phyloP scores from a whole-genome alignment of 2,888 invertebrate genomes.

The Epirrhoe alternata region DNA sequence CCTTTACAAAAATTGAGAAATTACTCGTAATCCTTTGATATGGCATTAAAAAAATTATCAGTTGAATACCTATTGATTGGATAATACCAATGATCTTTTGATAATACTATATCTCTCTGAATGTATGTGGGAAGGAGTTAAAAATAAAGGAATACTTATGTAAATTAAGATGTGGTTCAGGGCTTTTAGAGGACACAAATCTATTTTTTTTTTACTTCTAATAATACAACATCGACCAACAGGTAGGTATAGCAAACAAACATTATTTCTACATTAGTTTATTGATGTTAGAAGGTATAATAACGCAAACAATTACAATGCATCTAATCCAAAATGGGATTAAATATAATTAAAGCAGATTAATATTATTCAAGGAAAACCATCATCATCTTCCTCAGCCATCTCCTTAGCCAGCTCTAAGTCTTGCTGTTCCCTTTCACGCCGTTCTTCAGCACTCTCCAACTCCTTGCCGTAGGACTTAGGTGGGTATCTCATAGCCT shows the following conservation, averaged over 20 bases:
- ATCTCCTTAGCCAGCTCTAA: conserved; percentile 99
- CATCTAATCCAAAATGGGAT: conserved; percentile 49
- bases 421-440: conserved; percentile 99
- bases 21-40: no score
- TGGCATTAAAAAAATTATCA: no score
- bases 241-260: conserved; percentile 10
- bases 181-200: no score
- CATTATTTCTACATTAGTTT: conserved; percentile 30
- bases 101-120: no score
- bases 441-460: conserved; percentile 97
- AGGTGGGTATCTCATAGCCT: conserved; percentile 99
- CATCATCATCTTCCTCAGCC: conserved; percentile 99
- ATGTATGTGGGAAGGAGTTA: no score
- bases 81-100: no score
- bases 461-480: conserved; percentile 99
- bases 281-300: conserved; percentile 38
- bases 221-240: not conserved
- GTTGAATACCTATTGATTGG: no score
- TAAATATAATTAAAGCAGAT: conserved; percentile 41
- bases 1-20: no score
- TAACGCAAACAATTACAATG: conserved; percentile 47
- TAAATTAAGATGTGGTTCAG: no score
- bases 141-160: no score
- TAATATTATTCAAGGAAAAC: conserved; percentile 83
- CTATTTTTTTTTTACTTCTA: no score